Evolutionary conservation across 2,113 vertebrate genomes (phyloP), one percentile per base, ranked within the genome.

Genomic region (Neodon shergylaensis): DNA sequence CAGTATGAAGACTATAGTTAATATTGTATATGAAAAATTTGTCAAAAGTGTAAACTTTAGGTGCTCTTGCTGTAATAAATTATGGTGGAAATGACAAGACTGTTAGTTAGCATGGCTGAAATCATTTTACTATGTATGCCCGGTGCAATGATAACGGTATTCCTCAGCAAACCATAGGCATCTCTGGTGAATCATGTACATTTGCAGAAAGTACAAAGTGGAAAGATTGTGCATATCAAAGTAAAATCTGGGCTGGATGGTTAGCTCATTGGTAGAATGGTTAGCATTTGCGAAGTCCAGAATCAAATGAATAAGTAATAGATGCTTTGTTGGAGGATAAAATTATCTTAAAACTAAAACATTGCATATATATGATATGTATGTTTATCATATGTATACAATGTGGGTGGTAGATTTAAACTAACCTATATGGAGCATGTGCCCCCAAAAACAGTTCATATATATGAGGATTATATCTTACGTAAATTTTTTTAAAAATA

Each of bases 401-500:
- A 28, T 49, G 8, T 74, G 39, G 54, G 58, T 95, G 10, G 47
- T 91, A 63, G 33, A 39, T 72, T 28, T 76, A 36, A n/a, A 73
- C 0, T 72, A 36, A 91, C 47, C 31, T 17, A n/a, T 76, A 76
- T 66, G 42, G 42, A 86, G 72, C 63, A 42, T 89, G 21, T 86
- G 21, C 33, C 85, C 31, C 79, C 47, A 61, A 58, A 49, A 93
- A 2, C 73, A 96, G 33, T 88, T 88, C 14, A 44, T 81, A 10
- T 85, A 54, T 91, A 81, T 83, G 3, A 83, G 39, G 17, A 26
- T 78, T 92, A n/a, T 36, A 49, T 39, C 22, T 82, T 86, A 76
- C 58, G 65, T 70, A 96, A 92, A 47, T 49, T 49, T 49, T 49
- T 84, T 90, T 31, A 90, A 66, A 73, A 84, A 66, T n/a, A 73